Evolutionary conservation across 2,113 vertebrate species (phyloP), one percentile per base, ranked within the genome.

Genomic region (Saccopteryx bilineata): DNA sequence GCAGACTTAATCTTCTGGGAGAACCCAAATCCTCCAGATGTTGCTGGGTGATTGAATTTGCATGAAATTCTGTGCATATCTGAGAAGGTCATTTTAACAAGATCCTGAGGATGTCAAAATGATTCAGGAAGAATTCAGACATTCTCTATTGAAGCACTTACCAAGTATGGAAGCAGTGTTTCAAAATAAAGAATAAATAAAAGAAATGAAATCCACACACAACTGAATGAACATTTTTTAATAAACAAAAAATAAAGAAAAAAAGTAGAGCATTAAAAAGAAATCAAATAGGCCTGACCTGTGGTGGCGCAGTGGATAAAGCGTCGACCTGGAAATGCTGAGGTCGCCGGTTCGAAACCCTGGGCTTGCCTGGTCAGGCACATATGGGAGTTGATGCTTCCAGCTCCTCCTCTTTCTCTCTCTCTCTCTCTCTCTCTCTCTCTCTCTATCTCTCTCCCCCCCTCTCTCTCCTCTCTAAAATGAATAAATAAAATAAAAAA

Each of bases 121-220:
- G 65, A 76, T 68, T 28, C 9, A 66, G 61, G 28, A 93, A 61
- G n/a, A 87, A 83, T n/a, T 4, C 15, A 87, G 50, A 82, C 12
- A 63, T 58, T 95, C 60, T 75, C 21, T 26, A 46, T 46, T 33
- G 28, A 92, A 15, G 31, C 12, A 63, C 68, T 78, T 58, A 50
- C 23, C 15, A 88, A 6, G 17, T 31, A 61, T 69, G 46, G 24
- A 83, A 15, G 39, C 24, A 71, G 11, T 81, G 39, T 91, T 84
- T 23, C 66, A 75, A 95, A 87, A 75, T 46, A 21, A 90, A 94
- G 54, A 94, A 60, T 68, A 75, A 76, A 60, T 79, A 33, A 94
- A 52, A 69, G 24, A 92, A 87, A 95, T 80, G 26, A 94, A 96
- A 93, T 52, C 33, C 54, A 96, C n/a, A 61, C 4, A 69, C 1